Evolutionary conservation across 1,140 invertebrate species (phyloP), one percentile per base, ranked within the genome.

Genomic region (Temnothorax longispinosus): DNA sequence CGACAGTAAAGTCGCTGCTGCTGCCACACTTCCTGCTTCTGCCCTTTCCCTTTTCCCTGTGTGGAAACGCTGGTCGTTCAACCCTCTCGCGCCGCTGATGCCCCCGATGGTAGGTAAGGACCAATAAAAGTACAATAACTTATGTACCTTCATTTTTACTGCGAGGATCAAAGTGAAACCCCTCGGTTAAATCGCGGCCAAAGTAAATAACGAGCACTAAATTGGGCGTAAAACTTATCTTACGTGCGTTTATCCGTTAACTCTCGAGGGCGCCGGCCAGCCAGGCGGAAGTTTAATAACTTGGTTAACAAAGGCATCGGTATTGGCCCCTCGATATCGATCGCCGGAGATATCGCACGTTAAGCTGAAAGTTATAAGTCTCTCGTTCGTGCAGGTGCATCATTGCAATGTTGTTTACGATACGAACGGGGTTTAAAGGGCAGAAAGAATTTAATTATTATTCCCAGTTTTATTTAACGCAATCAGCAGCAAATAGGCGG

Each of bases 111-210:
- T 84, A 84, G 41, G 56, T 74, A 60, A 82, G 67, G 80, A 82
- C 80, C 80, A 74, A 84, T 84, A 84, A 84, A 84, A 84, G 27
- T 84, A 84, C 69, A 84, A 84, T 84, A 84, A 84, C 80, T 84
- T 84, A 84, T 84, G 80, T 84, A 84, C 80, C 80, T 84, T 84
- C 80, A 84, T 84, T 84, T 84, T 84, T 84, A 84, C 80, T 84
- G 80, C 69, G 27, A 84, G 69, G 80, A 84, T 84, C 80, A 84
- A 84, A 84, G 80, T 75, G 69, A 84, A 75, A 84, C 69, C 56
- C 56, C 54, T 84, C 80, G 80, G 80, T 84, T 84, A 84, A 84
- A 84, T 75, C 69, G 80, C 69, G 80, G 69, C 80, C 80, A 84
- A 84, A 84, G 80, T 84, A 82, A 82, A 82, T 82, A 84, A 84